Conservation (phyloP, 2,113 vertebrate species). For the Talpa occidentalis region DNA sequence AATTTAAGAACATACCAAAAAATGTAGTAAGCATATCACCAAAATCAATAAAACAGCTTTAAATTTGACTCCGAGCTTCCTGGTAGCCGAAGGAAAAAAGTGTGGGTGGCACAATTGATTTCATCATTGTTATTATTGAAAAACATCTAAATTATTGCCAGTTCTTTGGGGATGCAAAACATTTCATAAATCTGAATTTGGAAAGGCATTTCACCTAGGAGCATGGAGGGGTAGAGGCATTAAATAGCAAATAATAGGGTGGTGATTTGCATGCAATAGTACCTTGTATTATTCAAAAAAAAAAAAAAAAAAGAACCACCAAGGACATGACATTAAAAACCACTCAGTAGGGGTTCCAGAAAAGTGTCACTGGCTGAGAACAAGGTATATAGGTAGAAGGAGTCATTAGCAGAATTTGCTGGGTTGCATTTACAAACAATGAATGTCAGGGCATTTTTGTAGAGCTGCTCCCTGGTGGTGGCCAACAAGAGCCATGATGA, state of each 20-base stretch:
- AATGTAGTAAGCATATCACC: background rate
- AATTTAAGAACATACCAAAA: background rate
- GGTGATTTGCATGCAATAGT: background rate
- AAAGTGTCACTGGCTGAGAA: background rate
- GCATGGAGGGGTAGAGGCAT: background rate
- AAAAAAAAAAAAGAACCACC: background rate
- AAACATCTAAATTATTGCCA: background rate
- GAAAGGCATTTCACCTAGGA: background rate
- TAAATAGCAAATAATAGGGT: background rate
- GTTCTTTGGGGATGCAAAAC: background rate
- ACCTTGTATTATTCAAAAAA: background rate
- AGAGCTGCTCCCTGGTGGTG: background rate
- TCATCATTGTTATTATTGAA: background rate
- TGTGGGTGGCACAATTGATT: background rate
- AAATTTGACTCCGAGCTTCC: conserved; percentile 17
- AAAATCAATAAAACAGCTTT: background rate
- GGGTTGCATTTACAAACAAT: accelerated
- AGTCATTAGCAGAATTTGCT: background rate
- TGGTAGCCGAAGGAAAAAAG: conserved; percentile 7
- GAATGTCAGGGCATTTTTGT: background rate
- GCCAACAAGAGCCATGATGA: background rate
- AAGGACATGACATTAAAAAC: background rate
- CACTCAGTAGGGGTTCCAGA: background rate
- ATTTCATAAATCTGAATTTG: background rate
- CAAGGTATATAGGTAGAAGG: background rate